Conservation (phyloP, 2,113 vertebrate genomes). For the Solea solea region DNA sequence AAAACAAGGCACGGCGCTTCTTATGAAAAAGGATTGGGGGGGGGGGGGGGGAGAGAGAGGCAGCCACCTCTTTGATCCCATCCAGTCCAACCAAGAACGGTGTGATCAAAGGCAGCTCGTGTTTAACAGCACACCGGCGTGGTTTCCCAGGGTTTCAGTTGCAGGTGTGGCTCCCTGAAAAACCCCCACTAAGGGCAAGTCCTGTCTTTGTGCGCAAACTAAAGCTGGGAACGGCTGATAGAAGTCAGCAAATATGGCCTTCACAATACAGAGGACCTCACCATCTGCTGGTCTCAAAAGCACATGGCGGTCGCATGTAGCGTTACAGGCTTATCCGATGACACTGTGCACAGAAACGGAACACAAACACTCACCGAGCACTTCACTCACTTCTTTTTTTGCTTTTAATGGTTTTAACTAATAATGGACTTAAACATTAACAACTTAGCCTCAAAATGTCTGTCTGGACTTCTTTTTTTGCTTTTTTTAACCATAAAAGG, state of each 20-base stretch:
- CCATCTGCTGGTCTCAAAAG: background rate
- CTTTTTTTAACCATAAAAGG: too few species aligned
- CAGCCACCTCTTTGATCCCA: conserved; percentile 50
- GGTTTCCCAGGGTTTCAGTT: conserved; percentile 34
- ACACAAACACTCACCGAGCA: background rate
- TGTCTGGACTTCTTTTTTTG: too few species aligned
- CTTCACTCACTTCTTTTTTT: too few species aligned
- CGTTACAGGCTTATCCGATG: background rate
- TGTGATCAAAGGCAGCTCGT: conserved; percentile 58
- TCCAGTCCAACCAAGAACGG: conserved; percentile 24
- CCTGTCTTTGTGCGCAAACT: conserved; percentile 4
- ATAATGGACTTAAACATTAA: background rate
- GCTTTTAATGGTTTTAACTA: background rate
- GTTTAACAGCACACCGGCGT: conserved; percentile 29
- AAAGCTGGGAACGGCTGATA: conserved; percentile 20
- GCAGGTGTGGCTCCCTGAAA: conserved; percentile 45
- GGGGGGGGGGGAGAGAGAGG: conserved; percentile 9
- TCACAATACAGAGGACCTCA: background rate
- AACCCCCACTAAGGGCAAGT: background rate
- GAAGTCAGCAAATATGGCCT: conserved; percentile 7
- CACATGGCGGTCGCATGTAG: conserved; percentile 12
- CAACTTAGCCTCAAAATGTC: too few species aligned
- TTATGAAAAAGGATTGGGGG: conserved; percentile 14
- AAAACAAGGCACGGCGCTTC: conserved; percentile 12
- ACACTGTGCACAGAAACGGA: background rate